phyloP scores from a whole-genome alignment of 2,797 vertebrate genomes.

The Euphonia xanthogaster region DNA sequence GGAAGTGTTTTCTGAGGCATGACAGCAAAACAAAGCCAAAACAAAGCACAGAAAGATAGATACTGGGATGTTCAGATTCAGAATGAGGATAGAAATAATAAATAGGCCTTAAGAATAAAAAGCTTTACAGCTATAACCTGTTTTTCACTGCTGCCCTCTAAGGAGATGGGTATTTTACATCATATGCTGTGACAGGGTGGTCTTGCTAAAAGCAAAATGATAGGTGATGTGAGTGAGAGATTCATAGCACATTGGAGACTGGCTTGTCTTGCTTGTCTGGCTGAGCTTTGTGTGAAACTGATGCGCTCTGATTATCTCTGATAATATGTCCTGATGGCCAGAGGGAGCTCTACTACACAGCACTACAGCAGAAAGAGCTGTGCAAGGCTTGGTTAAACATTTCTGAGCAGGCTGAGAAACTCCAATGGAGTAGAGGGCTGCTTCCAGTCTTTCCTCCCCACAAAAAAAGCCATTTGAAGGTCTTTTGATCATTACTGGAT shows the following conservation, averaged over 20 bases:
- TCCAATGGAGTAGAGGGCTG: not conserved
- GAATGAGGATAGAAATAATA: not conserved
- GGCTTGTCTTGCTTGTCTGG: constrained; percentile 43
- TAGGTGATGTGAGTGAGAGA: constrained; percentile 15
- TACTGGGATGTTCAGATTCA: not conserved
- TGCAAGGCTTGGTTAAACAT: not conserved
- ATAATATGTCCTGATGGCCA: constrained; percentile 49
- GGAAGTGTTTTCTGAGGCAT: not conserved
- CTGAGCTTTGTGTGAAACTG: constrained; percentile 51
- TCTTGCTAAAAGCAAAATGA: constrained; percentile 50
- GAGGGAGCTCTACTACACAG: constrained; percentile 2
- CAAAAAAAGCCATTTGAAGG: not conserved
- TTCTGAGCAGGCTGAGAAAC: not conserved
- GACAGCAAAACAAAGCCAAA: not conserved
- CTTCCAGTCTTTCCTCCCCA: not conserved
- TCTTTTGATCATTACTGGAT: not conserved
- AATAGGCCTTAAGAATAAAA: not conserved
- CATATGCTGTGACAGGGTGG: constrained; percentile 29
- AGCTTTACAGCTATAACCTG: not conserved
- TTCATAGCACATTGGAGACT: constrained; percentile 1
- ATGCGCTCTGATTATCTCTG: constrained; percentile 41
- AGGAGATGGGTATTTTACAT: not conserved
- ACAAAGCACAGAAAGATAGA: not conserved
- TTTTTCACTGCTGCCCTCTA: not conserved
- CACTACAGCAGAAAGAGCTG: not conserved